A percentile compares a stretch with the other conserved stretches of the same genome.
Evolutionary conservation across 2,888 invertebrate species (phyloP).

Genomic region (Caenorhabditis sp.): DNA sequence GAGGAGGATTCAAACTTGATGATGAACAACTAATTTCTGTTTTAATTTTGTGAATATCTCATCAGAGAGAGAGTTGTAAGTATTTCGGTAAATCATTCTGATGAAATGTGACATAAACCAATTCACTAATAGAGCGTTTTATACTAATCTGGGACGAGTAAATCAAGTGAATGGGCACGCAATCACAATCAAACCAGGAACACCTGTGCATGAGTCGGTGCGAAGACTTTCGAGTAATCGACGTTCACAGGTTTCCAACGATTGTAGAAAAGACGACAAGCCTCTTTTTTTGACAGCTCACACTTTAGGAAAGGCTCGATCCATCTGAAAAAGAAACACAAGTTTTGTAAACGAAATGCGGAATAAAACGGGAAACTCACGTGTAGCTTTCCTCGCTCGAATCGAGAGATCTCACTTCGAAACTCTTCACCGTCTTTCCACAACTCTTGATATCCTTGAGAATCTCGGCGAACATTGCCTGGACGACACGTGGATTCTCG

Average conservation of each 20-base stretch:
- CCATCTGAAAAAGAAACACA: conserved; percentile 24
- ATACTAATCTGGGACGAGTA: no score
- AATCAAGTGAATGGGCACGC: no score
- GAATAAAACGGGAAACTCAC: conserved; percentile 3
- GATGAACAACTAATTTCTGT: no score
- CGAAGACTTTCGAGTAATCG: conserved; percentile 32
- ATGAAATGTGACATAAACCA: no score
- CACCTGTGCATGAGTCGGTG: conserved; percentile 39
- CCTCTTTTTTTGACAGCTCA: conserved; percentile 3
- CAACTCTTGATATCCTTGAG: conserved; percentile 22
- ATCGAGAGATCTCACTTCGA: conserved; percentile 29
- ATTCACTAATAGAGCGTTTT: no score
- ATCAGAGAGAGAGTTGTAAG: no score
- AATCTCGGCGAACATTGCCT: conserved; percentile 35
- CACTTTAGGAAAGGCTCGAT: conserved; percentile 39
- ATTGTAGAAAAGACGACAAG: conserved; percentile 29
- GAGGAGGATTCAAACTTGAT: neutral
- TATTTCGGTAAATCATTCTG: no score
- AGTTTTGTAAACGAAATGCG: neutral
- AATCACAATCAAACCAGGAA: conserved; percentile 37
- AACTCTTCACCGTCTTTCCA: conserved; percentile 19
- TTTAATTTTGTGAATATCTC: no score
- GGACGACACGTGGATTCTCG: conserved; percentile 30
- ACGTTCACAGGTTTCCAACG: conserved; percentile 8
- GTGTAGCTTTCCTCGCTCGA: conserved; percentile 19